phyloP scores from a whole-genome alignment of 1,140 invertebrate species.

The Matsumurasca onukii region DNA sequence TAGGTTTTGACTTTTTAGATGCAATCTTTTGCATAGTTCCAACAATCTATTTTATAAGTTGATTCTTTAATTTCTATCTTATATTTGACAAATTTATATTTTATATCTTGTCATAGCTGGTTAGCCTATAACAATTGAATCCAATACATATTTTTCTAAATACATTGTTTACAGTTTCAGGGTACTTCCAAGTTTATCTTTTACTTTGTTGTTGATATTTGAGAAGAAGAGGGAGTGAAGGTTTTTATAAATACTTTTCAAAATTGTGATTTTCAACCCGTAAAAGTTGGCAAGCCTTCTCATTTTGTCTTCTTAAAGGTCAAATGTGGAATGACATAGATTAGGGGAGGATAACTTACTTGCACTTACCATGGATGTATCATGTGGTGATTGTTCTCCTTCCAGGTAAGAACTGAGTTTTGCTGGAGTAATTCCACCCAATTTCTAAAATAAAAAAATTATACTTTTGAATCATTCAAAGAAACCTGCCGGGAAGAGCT shows the following conservation, averaged over 20 bases:
- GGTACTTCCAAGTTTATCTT: not conserved
- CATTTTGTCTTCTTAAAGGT: not conserved
- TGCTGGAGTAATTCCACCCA: not conserved
- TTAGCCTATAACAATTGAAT: no score
- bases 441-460: not conserved
- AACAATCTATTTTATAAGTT: no score
- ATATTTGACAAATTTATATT: no score
- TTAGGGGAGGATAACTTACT: not conserved
- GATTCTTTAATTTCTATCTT: no score
- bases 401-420: slow-evolving; percentile 19
- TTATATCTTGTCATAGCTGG: no score
- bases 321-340: not conserved
- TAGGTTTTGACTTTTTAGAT: no score
- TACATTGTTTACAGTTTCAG: no score
- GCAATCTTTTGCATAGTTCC: no score
- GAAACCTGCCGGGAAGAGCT: not conserved
- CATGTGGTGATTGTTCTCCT: not conserved
- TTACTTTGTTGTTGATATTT: not conserved
- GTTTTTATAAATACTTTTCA: not conserved
- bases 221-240: not conserved
- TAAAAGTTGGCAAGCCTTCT: not conserved
- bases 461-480: slow-evolving; percentile 1
- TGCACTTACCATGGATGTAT: not conserved
- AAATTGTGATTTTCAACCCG: not conserved
- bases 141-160: no score